phyloP scores from a whole-genome alignment of 2,797 vertebrate species.

The Tokudaia tokunoshimensis region DNA sequence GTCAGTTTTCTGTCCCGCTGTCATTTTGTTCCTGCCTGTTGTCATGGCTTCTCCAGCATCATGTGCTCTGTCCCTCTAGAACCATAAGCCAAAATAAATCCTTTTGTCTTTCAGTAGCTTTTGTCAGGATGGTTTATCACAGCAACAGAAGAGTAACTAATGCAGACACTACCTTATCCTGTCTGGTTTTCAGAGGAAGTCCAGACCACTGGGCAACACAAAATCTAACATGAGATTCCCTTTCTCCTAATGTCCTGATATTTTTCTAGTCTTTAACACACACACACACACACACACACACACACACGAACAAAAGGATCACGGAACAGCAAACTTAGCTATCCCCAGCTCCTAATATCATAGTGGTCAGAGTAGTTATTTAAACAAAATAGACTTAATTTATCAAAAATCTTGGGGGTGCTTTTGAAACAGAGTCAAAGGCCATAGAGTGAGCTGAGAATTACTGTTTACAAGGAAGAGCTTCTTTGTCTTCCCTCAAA shows the following conservation, averaged over 20 bases:
- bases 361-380: background rate
- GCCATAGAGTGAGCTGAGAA: background rate
- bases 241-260: background rate
- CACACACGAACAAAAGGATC: background rate
- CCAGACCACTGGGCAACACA: background rate
- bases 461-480: background rate
- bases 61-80: background rate
- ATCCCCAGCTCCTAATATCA: background rate
- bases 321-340: background rate
- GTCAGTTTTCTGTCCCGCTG: background rate
- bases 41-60: background rate
- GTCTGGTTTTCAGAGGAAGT: conserved; percentile 1
- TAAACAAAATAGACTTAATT: background rate
- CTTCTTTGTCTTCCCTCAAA: background rate
- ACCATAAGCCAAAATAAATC: background rate
- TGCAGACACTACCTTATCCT: background rate
- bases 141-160: background rate
- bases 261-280: background rate
- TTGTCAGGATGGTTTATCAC: background rate
- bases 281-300: background rate
- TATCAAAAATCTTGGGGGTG: background rate
- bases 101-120: background rate
- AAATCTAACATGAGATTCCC: background rate
- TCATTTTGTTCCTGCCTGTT: background rate
- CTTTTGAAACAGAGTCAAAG: conserved; percentile 10